Percentiles rank a stretch among this genome's conserved stretches.
Evolutionary conservation across 2,888 invertebrate species (phyloP).

Genomic region (Pycnomerus fuliginosus): DNA sequence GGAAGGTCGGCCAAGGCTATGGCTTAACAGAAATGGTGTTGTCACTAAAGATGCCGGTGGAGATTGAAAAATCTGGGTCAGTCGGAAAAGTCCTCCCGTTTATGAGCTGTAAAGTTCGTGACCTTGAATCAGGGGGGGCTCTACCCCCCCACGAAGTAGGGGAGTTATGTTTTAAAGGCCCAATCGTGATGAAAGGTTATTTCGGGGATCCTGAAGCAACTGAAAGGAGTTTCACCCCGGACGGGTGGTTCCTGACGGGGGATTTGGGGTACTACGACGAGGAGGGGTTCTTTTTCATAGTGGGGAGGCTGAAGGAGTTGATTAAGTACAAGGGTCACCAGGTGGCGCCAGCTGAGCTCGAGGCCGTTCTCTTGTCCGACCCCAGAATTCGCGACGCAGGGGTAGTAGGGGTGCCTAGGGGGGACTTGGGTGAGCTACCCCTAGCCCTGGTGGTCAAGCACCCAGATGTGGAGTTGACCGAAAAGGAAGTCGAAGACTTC

Average conservation of each 20-base stretch:
- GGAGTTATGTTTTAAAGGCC: conserved; percentile 78
- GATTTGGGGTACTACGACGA: conserved; percentile 80
- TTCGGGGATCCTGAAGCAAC: conserved; percentile 67
- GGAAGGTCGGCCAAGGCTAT: conserved; percentile 67
- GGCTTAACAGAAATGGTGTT: conserved; percentile 75
- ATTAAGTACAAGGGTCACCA: conserved; percentile 87
- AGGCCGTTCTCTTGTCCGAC: conserved; percentile 72
- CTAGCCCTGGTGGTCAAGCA: conserved; percentile 72
- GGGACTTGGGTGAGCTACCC: conserved; percentile 72
- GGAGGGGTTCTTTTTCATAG: conserved; percentile 74
- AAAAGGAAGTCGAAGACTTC: conserved; percentile 48
- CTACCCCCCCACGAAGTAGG: conserved; percentile 67
- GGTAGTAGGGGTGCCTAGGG: conserved; percentile 75
- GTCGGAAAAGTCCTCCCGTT: conserved; percentile 64
- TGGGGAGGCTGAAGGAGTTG: conserved; percentile 82
- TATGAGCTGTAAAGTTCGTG: conserved; percentile 33
- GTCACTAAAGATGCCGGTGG: conserved; percentile 50
- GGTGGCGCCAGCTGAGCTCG: conserved; percentile 85
- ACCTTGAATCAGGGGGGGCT: conserved; percentile 51
- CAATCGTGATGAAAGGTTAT: conserved; percentile 62
- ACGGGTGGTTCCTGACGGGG: conserved; percentile 77
- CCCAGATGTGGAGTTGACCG: conserved; percentile 54
- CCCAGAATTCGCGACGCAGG: conserved; percentile 75
- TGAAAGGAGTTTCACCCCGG: conserved; percentile 60
- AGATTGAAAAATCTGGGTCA: conserved; percentile 57